Base-by-base conservation (phyloP, 1,140 invertebrate genomes). In the Apis cerana region DNA sequence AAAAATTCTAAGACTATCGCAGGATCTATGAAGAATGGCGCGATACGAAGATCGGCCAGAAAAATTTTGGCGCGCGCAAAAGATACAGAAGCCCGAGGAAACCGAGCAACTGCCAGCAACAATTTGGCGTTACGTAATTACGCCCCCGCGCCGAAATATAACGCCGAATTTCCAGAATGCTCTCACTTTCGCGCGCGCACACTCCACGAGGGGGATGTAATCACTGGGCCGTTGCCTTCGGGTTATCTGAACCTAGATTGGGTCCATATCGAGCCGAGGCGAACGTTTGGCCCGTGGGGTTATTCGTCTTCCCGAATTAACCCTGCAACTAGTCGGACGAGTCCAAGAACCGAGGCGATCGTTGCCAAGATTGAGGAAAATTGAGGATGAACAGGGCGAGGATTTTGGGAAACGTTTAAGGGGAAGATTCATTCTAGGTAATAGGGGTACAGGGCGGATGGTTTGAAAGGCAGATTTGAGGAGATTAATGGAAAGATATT, bases 281-380 rank as follows among this genome's bases (percentile, higher is more conserved):
- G 81, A 85, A 76, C 67, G 58, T 68, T 62, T 59, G 80, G 48
- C 67, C 78, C 58, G 69, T 64, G 61, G 48, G 77, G 61, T 85
- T 88, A 86, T 89, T 88, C 90, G 75, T 89, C 88, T 90, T 81
- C 72, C 84, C 85, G 89, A 90, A 92, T 92, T 91, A 91, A 92
- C 88, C 75, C 74, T 79, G 74, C 78, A 83, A 78, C 80, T 83
- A 85, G 80, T 68, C 48, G 8, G 27, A 10, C 54, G 75, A 68
- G 48, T 27, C 56, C 65, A n/a, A 68, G 43, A 69, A 48, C 43
- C 17, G 12, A 8, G 52, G 76, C n/a, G 67, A 54, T 62, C 27
- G 65, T 33, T 19, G 64, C 21, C 15, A 74, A 84, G 84, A 89
- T 85, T 85, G 85, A 77, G 80, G 77, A 80, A 83, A 89, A 90